Evolutionary conservation across 2,113 vertebrate genomes (phyloP).

Genomic region (Osmerus mordax): DNA sequence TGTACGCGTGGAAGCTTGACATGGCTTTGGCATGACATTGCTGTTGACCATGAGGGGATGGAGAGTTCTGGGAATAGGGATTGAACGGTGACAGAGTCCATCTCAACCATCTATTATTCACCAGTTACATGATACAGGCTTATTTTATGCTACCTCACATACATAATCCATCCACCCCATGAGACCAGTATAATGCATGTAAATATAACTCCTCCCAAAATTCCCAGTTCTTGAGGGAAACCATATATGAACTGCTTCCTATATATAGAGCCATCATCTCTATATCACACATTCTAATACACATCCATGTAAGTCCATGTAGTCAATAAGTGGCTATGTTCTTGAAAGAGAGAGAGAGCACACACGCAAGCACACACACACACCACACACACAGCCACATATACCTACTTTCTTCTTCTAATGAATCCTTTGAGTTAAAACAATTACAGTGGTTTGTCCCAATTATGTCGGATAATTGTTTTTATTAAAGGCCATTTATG

Average conservation of each 20-base stretch:
- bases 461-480: neutral
- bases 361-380: neutral
- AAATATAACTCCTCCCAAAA: neutral
- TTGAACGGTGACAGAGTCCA: neutral
- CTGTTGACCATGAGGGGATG: too few relatives aligned
- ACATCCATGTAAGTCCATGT: too few relatives aligned
- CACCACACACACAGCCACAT: neutral
- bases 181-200: constrained; percentile 2
- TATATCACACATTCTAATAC: too few relatives aligned
- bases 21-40: too few relatives aligned
- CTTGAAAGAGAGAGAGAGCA: neutral
- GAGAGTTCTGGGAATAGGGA: neutral
- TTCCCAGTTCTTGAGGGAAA: too few relatives aligned
- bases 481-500: neutral
- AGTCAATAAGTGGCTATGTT: too few relatives aligned
- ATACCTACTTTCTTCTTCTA: neutral
- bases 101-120: neutral
- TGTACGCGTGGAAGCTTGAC: neutral
- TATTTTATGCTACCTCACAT: neutral
- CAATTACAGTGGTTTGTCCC: constrained; percentile 4
- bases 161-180: neutral
- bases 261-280: too few relatives aligned
- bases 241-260: too few relatives aligned
- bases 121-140: neutral
- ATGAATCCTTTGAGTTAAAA: neutral